Evolutionary conservation across 2,888 invertebrate genomes (phyloP), one percentile per base, ranked within the genome.

Genomic region (Holacanthella duospinosa): DNA sequence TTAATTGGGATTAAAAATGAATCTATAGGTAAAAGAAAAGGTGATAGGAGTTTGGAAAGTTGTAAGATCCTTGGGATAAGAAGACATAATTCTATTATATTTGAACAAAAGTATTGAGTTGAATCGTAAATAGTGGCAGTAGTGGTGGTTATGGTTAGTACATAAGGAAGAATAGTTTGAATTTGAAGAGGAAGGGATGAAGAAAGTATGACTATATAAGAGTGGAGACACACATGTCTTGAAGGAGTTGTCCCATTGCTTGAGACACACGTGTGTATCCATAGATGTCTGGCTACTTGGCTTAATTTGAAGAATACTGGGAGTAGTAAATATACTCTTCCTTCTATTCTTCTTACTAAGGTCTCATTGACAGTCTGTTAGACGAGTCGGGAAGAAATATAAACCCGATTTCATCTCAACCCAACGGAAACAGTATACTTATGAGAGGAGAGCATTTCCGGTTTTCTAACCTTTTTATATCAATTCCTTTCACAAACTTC

Each of bases 341-440:
- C 48, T 21, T 16, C 48, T 21, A n/a, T n/a, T n/a, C n/a, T n/a
- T n/a, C n/a, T n/a, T n/a, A 48, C 16, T 48, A 48, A 48, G 21
- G 48, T 36, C 48, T n/a, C 48, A 48, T 48, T 48, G 48, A 48
- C 48, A 48, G 48, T 48, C 48, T 48, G 48, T 48, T 48, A 4
- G n/a, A 48, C 12, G 12, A 4, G 12, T n/a, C n/a, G n/a, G 4
- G 6, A 48, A 48, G 48, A 48, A 48, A 48, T 48, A 21, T 21
- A 48, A 48, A 21, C 6, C 48, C 21, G 48, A 48, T 48, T 21
- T 48, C 48, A 48, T 48, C 48, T 48, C 16, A 48, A 48, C 36
- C 16, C 4, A 48, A 21, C 48, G 48, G 48, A 48, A 48, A 48
- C 48, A 48, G 48, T 48, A 48, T 48, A 36, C 21, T 48, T n/a